A percentile compares a stretch with the other conserved stretches of the same genome.
Conservation (phyloP, 2,113 vertebrate genomes). For the Struthidea cinerea region DNA sequence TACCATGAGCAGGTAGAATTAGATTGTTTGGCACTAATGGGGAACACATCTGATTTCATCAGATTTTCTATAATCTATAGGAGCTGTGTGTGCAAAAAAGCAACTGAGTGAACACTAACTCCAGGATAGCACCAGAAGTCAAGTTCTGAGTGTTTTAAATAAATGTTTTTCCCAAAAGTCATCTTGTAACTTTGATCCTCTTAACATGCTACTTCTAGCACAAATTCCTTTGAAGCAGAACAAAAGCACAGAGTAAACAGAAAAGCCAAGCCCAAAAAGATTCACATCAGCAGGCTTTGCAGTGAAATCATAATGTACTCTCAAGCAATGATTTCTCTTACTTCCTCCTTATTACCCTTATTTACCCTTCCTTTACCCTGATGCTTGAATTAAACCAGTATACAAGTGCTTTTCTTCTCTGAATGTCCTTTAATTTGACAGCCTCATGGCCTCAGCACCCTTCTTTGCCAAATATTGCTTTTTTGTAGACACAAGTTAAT, state of each 20-base stretch:
- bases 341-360: neutral
- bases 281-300: neutral
- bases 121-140: neutral
- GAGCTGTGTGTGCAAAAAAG: neutral
- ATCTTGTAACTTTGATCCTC: neutral
- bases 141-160: neutral
- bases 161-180: neutral
- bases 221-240: neutral
- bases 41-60: neutral
- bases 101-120: neutral
- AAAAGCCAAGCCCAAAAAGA: neutral
- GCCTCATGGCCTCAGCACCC: neutral
- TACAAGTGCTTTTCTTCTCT: neutral
- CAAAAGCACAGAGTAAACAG: neutral
- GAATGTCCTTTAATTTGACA: slow-evolving; percentile 15
- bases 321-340: neutral
- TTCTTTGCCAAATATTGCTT: slow-evolving; percentile 35
- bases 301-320: neutral
- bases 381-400: neutral
- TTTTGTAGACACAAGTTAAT: slow-evolving; percentile 41
- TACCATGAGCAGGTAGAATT: neutral
- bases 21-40: neutral
- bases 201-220: neutral
- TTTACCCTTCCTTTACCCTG: neutral
- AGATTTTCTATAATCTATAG: neutral